Evolutionary conservation across 1,140 invertebrate species (phyloP).

Genomic region (Nebria ingens): DNA sequence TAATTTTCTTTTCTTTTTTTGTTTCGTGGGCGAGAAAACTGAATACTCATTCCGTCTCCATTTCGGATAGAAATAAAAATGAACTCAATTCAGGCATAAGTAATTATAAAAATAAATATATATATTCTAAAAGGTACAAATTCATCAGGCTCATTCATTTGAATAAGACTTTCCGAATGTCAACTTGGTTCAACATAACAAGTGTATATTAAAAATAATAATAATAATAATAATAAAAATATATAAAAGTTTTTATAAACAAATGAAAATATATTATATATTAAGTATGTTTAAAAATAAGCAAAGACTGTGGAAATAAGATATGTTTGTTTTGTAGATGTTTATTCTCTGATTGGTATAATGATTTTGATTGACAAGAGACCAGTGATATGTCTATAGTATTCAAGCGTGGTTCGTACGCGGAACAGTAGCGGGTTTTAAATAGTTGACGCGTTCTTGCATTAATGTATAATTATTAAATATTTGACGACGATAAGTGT

Average conservation of each 20-base stretch:
- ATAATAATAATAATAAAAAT: neutral
- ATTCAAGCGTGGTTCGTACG: neutral
- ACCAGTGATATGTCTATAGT: conserved; percentile 7
- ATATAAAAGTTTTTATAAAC: conserved; percentile 7
- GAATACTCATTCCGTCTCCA: too few relatives aligned
- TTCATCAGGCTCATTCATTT: neutral
- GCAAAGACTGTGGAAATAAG: neutral
- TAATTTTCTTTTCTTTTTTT: too few relatives aligned
- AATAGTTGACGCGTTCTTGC: neutral
- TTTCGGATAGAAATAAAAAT: too few relatives aligned
- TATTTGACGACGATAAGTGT: neutral
- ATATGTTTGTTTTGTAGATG: neutral
- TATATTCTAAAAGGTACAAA: neutral
- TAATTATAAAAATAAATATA: neutral
- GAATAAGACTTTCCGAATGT: neutral
- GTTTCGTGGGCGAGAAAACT: too few relatives aligned
- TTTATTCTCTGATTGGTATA: neutral
- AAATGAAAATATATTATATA: conserved; percentile 8
- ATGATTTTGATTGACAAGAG: neutral
- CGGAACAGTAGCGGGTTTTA: neutral
- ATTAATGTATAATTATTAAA: neutral
- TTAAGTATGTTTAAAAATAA: conserved; percentile 2
- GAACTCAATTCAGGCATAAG: neutral
- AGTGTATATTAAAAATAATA: neutral
- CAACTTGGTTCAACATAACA: neutral